phyloP scores from a whole-genome alignment of 2,888 invertebrate genomes.

The Drosophila vallismaia region DNA sequence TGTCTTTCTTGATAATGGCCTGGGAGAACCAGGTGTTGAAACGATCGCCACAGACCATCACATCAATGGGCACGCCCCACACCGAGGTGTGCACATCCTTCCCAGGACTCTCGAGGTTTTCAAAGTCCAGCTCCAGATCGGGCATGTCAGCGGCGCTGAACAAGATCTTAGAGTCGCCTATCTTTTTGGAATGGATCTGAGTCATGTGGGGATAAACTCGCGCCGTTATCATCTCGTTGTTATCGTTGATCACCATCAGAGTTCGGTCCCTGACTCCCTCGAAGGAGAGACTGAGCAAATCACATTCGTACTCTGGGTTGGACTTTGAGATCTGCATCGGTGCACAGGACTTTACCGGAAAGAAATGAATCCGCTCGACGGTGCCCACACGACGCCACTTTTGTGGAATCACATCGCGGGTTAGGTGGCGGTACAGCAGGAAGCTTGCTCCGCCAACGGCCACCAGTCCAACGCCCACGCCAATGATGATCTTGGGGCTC shows the following conservation, averaged over 20 bases:
- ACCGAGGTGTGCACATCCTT: conserved; percentile 84
- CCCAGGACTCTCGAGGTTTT: conserved; percentile 71
- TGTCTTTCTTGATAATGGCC: conserved; percentile 82
- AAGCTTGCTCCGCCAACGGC: conserved; percentile 68
- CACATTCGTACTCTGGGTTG: conserved; percentile 67
- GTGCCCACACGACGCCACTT: conserved; percentile 80
- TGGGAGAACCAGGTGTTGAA: conserved; percentile 90
- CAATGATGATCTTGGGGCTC: conserved; percentile 26
- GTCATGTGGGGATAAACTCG: conserved; percentile 81
- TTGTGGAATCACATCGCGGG: conserved; percentile 76
- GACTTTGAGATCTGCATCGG: conserved; percentile 54
- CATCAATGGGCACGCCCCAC: conserved; percentile 86
- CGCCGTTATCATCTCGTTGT: conserved; percentile 78
- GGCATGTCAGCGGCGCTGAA: conserved; percentile 86
- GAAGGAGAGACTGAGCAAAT: conserved; percentile 73
- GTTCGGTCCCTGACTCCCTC: conserved; percentile 75
- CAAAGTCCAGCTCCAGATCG: conserved; percentile 84
- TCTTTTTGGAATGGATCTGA: conserved; percentile 59
- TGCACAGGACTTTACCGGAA: conserved; percentile 81
- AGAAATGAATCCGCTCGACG: conserved; percentile 72
- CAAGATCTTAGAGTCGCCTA: conserved; percentile 84
- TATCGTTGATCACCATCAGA: conserved; percentile 79
- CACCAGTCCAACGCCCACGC: conserved; percentile 54
- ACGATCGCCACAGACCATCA: conserved; percentile 89
- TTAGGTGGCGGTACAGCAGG: conserved; percentile 63